phyloP scores from a whole-genome alignment of 2,888 invertebrate species.

The Xestia c-nigrum region DNA sequence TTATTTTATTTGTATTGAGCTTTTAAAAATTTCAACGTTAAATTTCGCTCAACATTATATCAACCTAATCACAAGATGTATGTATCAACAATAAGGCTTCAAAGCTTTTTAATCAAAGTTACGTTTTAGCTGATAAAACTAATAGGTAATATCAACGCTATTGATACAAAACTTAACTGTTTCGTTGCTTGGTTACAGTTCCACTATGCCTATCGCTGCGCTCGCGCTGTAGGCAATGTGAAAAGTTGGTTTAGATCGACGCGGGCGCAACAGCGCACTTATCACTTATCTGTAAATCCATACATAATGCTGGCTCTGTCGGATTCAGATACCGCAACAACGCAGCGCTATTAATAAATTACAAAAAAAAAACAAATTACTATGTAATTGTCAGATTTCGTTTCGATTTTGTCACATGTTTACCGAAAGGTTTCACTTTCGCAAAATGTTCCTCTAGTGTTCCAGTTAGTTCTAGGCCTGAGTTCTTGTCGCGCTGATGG shows the following conservation, averaged over 20 bases:
- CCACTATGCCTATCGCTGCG: constrained; percentile 16
- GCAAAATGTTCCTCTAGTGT: too few relatives aligned
- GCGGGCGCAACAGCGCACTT: constrained; percentile 38
- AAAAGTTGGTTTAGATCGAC: constrained; percentile 33
- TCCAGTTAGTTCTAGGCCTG: background rate
- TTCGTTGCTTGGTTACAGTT: constrained; percentile 12
- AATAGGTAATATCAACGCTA: too few relatives aligned
- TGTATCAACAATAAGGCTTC: too few relatives aligned
- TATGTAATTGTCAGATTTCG: background rate
- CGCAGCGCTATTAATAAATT: background rate
- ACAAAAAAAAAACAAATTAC: background rate
- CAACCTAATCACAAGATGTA: too few relatives aligned
- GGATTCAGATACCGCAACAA: constrained; percentile 41
- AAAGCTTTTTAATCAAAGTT: too few relatives aligned
- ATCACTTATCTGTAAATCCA: constrained; percentile 57
- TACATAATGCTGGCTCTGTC: constrained; percentile 36
- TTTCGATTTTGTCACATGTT: constrained; percentile 14
- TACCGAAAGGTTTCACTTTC: too few relatives aligned
- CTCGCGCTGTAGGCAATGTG: constrained; percentile 40
- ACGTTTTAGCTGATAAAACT: too few relatives aligned
- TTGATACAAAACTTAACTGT: background rate
- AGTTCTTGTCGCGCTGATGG: too few relatives aligned
- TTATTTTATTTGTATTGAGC: too few relatives aligned
- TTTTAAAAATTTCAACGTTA: too few relatives aligned
- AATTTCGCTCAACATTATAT: too few relatives aligned